A percentile compares a stretch with the other conserved stretches of the same genome.
Conservation (phyloP, 2,113 vertebrate species). For the Isurus oxyrinchus region DNA sequence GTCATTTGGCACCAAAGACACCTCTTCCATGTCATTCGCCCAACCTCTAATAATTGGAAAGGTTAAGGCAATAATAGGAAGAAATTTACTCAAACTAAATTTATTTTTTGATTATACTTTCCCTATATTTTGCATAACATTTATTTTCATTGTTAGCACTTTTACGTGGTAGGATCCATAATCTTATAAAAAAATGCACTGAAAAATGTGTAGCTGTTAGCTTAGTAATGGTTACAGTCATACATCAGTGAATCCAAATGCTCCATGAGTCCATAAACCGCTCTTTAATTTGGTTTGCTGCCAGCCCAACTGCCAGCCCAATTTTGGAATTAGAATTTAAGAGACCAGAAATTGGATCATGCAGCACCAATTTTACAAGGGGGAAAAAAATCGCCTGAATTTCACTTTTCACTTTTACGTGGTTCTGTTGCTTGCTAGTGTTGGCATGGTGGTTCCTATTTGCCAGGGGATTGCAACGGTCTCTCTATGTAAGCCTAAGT, state of each 20-base stretch:
- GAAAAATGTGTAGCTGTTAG: background rate
- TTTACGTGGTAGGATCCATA: background rate
- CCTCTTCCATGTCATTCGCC: too few relatives aligned
- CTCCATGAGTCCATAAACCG: background rate
- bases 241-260: background rate
- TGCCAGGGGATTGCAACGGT: background rate
- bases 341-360: background rate
- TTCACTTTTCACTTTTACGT: background rate
- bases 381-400: background rate
- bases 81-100: background rate
- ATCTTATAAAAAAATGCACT: background rate
- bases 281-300: background rate
- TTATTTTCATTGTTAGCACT: background rate
- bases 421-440: background rate
- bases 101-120: background rate
- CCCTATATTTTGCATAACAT: background rate
- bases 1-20: background rate
- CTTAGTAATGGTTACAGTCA: background rate
- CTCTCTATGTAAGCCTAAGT: background rate
- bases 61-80: background rate
- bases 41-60: background rate
- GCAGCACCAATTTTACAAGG: background rate
- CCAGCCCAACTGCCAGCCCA: background rate
- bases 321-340: conserved; percentile 26
- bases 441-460: background rate